Percentiles rank a stretch among this genome's conserved stretches.
These are phyloP conservation scores for Hyperopisus bebe DNA, from an alignment of 2,113 vertebrate genomes.

Conservation along the genomic window DNA sequence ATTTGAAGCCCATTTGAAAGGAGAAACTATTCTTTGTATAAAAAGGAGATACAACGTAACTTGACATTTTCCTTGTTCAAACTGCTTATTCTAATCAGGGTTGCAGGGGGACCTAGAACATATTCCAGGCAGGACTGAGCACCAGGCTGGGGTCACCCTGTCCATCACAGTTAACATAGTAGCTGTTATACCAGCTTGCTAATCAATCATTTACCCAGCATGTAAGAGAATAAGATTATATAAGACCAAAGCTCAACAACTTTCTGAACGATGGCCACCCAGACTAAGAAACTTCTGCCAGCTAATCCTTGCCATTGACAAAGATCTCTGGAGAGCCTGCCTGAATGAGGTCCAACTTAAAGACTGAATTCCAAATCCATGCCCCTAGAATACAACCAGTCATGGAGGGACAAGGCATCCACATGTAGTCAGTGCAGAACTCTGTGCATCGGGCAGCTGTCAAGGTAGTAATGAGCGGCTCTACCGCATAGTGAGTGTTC, in stretches of 20 bases:
- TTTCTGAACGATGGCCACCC: not conserved
- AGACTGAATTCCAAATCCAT: not conserved
- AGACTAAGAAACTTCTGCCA: not conserved
- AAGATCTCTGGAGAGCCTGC: not conserved
- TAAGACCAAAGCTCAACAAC: not conserved
- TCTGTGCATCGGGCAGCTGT: not conserved
- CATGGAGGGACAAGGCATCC: not conserved
- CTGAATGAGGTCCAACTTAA: not conserved
- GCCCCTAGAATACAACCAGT: not conserved
- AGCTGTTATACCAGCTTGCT: not conserved
- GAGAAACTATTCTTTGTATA: not conserved
- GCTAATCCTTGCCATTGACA: not conserved
- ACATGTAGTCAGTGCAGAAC: not conserved
- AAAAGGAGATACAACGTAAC: not conserved
- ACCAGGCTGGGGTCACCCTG: not conserved
- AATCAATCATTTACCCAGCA: not conserved
- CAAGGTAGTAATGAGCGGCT: not conserved
- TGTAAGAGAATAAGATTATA: not conserved
- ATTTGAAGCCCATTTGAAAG: not conserved
- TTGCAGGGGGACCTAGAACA: not conserved
- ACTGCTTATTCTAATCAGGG: not conserved
- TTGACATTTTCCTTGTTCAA: not conserved
- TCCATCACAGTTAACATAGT: not conserved
- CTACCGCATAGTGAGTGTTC: not conserved
- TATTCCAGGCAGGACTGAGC: not conserved